Evolutionary conservation across 2,888 invertebrate species (phyloP), one percentile per base, ranked within the genome.

Genomic region (Charanyca ferruginea): DNA sequence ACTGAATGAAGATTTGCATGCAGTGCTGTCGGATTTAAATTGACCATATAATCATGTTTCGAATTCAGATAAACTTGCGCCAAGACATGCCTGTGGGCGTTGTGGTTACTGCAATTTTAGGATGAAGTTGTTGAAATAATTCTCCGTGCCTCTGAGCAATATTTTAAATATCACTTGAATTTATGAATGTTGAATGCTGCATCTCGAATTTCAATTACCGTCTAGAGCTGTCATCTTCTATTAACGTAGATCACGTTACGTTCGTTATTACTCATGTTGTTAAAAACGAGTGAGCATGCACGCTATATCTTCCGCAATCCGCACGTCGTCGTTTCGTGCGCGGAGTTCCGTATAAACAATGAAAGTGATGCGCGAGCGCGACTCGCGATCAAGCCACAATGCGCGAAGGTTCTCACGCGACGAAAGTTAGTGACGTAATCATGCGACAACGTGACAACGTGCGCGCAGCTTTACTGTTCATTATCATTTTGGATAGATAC

Each of bases 391-490:
- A 41, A 77, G 72, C 80, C 79, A 86, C 87, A 88, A 87, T 86
- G 84, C 80, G 79, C 83, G 71, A 83, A 84, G 89, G 89, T 95
- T 95, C 95, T 91, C 94, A 95, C 93, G 94, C 92, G 90, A 92
- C 87, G 92, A 93, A 93, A 93, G 91, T 88, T 63, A 49, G 75
- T 94, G 91, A 93, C 90, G 93, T 90, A 94, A 94, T 86, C 73
- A 58, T 57, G 79, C 81, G 81, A 78, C 82, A 84, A 77, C 77
- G 80, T 73, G 65, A 68, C 59, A 53, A 45, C 63, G 66, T 62
- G 44, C 47, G 59, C 66, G 54, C 55, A 53, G 59, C 60, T 60
- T 20, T 51, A 32, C 45, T 62, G 28, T 54, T 28, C 42, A 72
- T 81, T 81, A 80, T 54, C 61, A 75, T 73, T 49, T 76, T 68